Base-by-base conservation (phyloP, 1,140 invertebrate genomes). In the Patella vulgata region DNA sequence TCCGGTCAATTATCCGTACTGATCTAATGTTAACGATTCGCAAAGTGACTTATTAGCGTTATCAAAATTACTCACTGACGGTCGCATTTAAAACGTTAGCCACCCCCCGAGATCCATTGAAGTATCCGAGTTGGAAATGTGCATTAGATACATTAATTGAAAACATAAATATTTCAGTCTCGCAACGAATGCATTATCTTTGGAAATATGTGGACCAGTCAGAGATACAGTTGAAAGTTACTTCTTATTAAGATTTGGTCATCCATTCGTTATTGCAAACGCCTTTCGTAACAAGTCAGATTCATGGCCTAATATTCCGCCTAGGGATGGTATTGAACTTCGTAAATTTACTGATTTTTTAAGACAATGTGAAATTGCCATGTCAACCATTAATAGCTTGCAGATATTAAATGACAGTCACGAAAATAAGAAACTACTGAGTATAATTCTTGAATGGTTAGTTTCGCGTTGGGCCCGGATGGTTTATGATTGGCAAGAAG, bases 281-380 rank as follows among this genome's bases (percentile, higher is more conserved):
- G 42, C 58, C 1, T 66, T 60, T 30, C 44, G 63, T 6, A 30
- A 63, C 31, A 63, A 57, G 30, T 39, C 58, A 43, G 57, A 66
- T 5, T 11, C 1, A 12, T 65, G 55, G 56, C 46, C 33, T 12
- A 60, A 55, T 43, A 40, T 55, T 6, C 3, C 28, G 6, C 3
- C 43, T 28, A 51, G 46, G 28, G 59, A 61, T 40, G 27, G 50
- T 11, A 27, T 11, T 27, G 63, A 14, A 2, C 53, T 72, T 3
- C 36, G 59, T 28, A 48, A 66, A 19, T 65, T 69, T 56, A 31
- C 48, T 23, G 63, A 66, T 30, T 66, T 66, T 55, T 43, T 66
- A 4, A 27, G 52, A 9, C 63, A 66, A 36, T 61, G 63, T 33
- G 12, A 48, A 6, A 43, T 27, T 4, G 55, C 25, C 17, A 46